Evolutionary conservation across 23 tunicate species (phyloP).

Genomic region (Trididemnum clinides): DNA sequence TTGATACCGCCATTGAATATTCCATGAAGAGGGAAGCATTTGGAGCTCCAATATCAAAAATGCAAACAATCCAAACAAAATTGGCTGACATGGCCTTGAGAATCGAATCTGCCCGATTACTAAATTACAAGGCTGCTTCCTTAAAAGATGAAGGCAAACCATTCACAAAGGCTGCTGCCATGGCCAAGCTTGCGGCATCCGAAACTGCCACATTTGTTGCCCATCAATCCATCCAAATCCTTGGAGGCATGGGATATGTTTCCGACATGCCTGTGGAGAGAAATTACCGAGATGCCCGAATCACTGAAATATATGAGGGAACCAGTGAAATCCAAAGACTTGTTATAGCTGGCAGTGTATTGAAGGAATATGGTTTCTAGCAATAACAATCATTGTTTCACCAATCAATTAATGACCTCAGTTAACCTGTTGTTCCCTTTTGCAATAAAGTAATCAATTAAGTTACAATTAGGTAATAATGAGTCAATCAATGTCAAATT

Average conservation of each 20-base stretch:
- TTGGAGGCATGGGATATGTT: slow-evolving; percentile 96
- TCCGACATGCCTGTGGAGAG: slow-evolving; percentile 93
- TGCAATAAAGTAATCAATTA: too few relatives aligned
- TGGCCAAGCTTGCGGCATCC: slow-evolving; percentile 91
- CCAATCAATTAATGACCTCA: too few relatives aligned
- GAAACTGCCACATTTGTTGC: slow-evolving; percentile 78
- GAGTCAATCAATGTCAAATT: too few relatives aligned
- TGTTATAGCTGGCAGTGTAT: slow-evolving; percentile 85
- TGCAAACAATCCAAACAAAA: slow-evolving; percentile 87
- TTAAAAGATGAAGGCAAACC: slow-evolving; percentile 74
- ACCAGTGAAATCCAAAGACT: slow-evolving; percentile 87
- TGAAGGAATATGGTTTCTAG: slow-evolving; percentile 74
- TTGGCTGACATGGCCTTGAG: slow-evolving; percentile 85
- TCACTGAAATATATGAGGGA: slow-evolving; percentile 93
- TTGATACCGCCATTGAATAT: slow-evolving; percentile 85
- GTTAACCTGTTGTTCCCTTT: too few relatives aligned
- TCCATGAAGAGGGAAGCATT: slow-evolving; percentile 79
- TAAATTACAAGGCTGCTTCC: slow-evolving; percentile 78
- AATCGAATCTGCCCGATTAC: slow-evolving; percentile 77
- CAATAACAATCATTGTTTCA: too few relatives aligned
- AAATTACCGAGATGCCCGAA: slow-evolving; percentile 92
- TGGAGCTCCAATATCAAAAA: slow-evolving; percentile 75
- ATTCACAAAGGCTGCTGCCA: slow-evolving; percentile 86
- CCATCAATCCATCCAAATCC: slow-evolving; percentile 86
- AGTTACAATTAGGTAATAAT: too few relatives aligned